Conservation (phyloP, 2,797 vertebrate species). For the Peromyscus aztecus region DNA sequence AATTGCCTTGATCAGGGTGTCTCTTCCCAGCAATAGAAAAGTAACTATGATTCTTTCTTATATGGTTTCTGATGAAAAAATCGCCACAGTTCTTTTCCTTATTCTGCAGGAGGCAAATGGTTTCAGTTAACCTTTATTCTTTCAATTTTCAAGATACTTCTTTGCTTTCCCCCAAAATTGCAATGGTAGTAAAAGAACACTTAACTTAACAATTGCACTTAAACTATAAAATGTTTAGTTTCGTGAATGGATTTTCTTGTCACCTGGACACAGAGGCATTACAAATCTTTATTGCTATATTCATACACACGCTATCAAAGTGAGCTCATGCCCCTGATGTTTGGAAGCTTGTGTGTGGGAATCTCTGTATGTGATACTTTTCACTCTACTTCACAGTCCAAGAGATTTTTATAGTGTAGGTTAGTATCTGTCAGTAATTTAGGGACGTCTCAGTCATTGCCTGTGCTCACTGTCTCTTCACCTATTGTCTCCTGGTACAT, state of each 20-base stretch:
- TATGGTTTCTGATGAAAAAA: background rate
- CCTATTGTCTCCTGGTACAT: too few relatives aligned
- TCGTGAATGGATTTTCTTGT: background rate
- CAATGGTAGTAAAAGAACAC: background rate
- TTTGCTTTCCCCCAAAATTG: background rate
- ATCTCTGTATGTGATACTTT: background rate
- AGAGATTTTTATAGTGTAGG: background rate
- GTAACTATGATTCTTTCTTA: background rate
- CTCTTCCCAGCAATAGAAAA: background rate
- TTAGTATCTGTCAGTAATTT: background rate
- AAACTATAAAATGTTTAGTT: background rate
- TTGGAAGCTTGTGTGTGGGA: background rate
- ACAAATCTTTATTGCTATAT: background rate
- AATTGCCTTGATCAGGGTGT: background rate
- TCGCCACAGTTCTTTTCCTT: background rate
- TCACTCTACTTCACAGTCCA: background rate
- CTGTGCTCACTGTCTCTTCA: background rate
- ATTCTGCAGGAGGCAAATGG: background rate
- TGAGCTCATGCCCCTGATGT: accelerated
- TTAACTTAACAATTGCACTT: background rate
- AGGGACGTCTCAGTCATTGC: background rate
- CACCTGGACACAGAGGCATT: too few relatives aligned
- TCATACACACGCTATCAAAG: background rate
- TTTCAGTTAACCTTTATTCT: background rate
- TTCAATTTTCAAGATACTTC: background rate